Evolutionary conservation across 2,888 invertebrate genomes (phyloP).

Genomic region (Mythimna albipuncta): DNA sequence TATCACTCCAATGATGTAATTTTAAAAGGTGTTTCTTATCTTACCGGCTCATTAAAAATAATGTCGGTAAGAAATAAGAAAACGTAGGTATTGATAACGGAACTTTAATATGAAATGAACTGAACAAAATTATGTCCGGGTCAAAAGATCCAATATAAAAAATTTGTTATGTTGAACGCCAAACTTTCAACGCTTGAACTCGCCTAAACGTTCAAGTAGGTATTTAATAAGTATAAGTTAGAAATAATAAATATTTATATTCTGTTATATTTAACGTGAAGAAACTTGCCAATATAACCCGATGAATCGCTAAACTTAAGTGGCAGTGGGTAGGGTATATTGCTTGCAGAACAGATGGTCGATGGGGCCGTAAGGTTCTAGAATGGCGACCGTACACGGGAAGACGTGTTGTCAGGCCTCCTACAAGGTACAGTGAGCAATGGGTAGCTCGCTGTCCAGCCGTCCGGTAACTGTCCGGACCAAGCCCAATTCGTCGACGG

Average conservation of each 20-base stretch:
- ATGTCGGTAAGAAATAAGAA: not conserved
- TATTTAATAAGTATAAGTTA: not conserved
- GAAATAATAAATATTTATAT: not conserved
- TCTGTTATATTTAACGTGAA: too few species aligned
- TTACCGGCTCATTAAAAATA: constrained; percentile 2
- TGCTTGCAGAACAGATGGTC: too few species aligned
- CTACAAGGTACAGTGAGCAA: too few species aligned
- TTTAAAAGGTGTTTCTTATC: constrained; percentile 26
- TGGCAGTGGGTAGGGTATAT: too few species aligned
- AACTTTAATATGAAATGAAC: not conserved
- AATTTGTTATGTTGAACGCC: not conserved
- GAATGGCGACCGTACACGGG: too few species aligned
- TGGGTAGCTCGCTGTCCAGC: too few species aligned
- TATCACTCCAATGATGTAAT: not conserved
- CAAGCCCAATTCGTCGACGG: too few species aligned
- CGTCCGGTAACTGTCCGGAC: too few species aligned
- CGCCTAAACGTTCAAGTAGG: not conserved
- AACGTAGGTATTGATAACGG: constrained; percentile 27
- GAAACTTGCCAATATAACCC: too few species aligned
- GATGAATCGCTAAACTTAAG: too few species aligned
- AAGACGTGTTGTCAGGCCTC: too few species aligned
- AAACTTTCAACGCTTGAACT: not conserved
- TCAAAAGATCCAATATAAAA: constrained; percentile 17
- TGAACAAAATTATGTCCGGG: constrained; percentile 27
- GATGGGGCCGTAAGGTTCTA: too few species aligned